phyloP scores from a whole-genome alignment of 2,797 vertebrate species.

The Dendrocincla tyrannina region DNA sequence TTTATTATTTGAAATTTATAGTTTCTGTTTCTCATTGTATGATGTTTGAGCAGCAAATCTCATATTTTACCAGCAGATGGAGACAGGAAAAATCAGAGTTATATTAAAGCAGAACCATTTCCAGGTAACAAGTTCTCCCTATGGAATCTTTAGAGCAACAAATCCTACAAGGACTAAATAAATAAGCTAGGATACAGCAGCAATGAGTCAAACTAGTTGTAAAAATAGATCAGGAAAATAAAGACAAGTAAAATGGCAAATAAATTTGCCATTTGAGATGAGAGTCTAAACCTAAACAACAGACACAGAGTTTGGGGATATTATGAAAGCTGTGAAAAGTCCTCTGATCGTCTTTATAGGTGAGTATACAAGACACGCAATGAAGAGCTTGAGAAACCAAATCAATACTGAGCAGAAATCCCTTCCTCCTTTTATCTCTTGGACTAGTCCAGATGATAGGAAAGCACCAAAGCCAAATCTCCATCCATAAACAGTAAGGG shows the following conservation, averaged over 20 bases:
- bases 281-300: not conserved
- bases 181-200: not conserved
- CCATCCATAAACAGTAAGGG: not conserved
- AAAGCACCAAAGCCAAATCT: not conserved
- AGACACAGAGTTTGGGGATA: not conserved
- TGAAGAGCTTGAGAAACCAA: not conserved
- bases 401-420: not conserved
- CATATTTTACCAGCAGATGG: constrained; percentile 61
- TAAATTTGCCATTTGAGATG: not conserved
- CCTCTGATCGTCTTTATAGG: not conserved
- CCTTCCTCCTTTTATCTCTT: not conserved
- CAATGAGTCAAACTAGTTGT: not conserved
- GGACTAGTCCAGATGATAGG: not conserved
- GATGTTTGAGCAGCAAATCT: constrained; percentile 3
- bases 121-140: not conserved
- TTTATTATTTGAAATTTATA: not conserved
- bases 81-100: constrained; percentile 53
- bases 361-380: not conserved
- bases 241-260: not conserved
- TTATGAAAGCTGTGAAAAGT: not conserved
- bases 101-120: not conserved
- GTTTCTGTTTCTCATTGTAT: not conserved
- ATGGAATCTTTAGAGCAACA: not conserved
- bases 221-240: not conserved
- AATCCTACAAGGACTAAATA: not conserved